These are phyloP conservation scores for Thamnaconus septentrionalis DNA, from an alignment of 2,113 vertebrate genomes.

Conservation along the genomic window DNA sequence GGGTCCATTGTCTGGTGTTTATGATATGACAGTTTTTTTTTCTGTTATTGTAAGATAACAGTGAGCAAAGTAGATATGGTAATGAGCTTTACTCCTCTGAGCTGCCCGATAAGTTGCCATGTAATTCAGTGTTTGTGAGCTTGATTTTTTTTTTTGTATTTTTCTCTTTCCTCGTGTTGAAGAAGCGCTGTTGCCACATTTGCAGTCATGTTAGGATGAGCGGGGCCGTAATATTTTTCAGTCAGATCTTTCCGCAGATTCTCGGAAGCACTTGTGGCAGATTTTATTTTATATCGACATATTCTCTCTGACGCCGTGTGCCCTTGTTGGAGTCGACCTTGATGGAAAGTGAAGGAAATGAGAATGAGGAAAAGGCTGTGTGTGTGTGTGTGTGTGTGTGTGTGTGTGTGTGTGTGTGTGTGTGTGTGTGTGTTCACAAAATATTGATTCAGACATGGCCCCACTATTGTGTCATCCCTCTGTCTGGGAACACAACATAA, in stretches of 20 bases:
- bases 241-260: background rate
- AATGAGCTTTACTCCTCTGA: slow-evolving; percentile 1
- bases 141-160: background rate
- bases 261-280: too few species aligned
- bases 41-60: slow-evolving; percentile 12
- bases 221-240: too few species aligned
- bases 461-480: background rate
- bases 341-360: background rate
- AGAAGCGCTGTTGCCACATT: background rate
- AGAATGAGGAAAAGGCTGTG: too few species aligned
- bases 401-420: background rate
- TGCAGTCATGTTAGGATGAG: background rate
- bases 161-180: too few species aligned
- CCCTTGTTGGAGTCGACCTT: slow-evolving; percentile 2
- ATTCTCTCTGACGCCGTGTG: background rate
- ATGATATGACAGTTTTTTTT: slow-evolving; percentile 17
- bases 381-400: background rate
- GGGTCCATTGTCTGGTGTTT: slow-evolving; percentile 14
- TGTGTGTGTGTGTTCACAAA: slow-evolving; percentile 7
- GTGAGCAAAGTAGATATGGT: background rate
- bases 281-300: background rate
- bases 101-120: slow-evolving; percentile 4
- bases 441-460: slow-evolving; percentile 13
- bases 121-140: slow-evolving; percentile 14
- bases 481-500: background rate